These are phyloP conservation scores for Tenebrio molitor DNA, from an alignment of 1,140 invertebrate genomes.

Conservation along the genomic window DNA sequence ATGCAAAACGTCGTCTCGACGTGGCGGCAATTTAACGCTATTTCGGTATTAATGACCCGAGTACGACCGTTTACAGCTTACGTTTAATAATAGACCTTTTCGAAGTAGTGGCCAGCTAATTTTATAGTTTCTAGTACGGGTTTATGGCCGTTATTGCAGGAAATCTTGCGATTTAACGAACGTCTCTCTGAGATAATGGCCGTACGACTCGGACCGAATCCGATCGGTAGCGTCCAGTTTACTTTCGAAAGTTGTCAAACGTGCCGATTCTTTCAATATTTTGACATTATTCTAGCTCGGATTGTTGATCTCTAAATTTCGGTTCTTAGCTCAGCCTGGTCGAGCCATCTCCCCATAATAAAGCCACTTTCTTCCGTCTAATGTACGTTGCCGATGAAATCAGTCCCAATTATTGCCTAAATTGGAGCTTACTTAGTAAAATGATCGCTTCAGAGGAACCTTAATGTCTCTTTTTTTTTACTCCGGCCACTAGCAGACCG, in stretches of 20 bases:
- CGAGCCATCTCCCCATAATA: neutral
- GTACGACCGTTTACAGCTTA: slow-evolving; percentile 31
- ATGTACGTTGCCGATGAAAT: neutral
- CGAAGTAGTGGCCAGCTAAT: slow-evolving; percentile 28
- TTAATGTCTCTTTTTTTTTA: slow-evolving; percentile 5
- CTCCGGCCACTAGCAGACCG: slow-evolving; percentile 1
- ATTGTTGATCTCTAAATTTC: too few species aligned
- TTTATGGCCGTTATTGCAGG: slow-evolving; percentile 39
- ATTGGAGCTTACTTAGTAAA: neutral
- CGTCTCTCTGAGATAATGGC: slow-evolving; percentile 13
- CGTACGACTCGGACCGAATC: neutral
- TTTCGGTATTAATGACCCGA: slow-evolving; percentile 43
- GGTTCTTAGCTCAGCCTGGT: too few species aligned
- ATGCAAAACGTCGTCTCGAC: slow-evolving; percentile 28
- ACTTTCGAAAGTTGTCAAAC: neutral
- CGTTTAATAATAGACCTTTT: slow-evolving; percentile 38
- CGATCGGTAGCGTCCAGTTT: neutral
- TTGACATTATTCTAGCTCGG: neutral
- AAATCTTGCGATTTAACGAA: slow-evolving; percentile 17
- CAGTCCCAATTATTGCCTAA: slow-evolving; percentile 11
- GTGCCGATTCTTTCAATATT: neutral
- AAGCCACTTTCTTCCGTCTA: neutral
- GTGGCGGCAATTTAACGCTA: slow-evolving; percentile 43
- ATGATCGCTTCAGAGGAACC: neutral
- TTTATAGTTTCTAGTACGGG: slow-evolving; percentile 44